phyloP scores from a whole-genome alignment of 2,113 vertebrate genomes.

The Calyptommatus sinebrachiatus region DNA sequence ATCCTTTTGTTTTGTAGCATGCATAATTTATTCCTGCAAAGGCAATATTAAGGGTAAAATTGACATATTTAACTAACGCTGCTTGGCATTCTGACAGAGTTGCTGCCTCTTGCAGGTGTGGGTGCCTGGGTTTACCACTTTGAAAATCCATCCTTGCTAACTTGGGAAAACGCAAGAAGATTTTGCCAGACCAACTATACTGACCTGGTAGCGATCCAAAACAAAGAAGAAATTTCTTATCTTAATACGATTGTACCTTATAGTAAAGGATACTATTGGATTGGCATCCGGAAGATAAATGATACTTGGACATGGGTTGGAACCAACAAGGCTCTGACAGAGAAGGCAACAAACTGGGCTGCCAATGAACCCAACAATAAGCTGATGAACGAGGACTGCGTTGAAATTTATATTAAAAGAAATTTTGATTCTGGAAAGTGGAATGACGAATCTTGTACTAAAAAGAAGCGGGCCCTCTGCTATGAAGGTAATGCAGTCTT shows the following conservation, averaged over 20 bases:
- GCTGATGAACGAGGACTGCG: slow-evolving; percentile 80
- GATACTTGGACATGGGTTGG: slow-evolving; percentile 90
- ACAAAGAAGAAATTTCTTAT: slow-evolving; percentile 81
- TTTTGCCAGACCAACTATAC: slow-evolving; percentile 81
- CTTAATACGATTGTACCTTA: slow-evolving; percentile 76
- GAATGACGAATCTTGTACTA: slow-evolving; percentile 85
- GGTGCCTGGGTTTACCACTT: slow-evolving; percentile 83
- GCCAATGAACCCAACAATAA: slow-evolving; percentile 82
- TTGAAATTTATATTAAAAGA: slow-evolving; percentile 92
- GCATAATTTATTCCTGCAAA: too few relatives aligned
- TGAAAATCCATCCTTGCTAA: slow-evolving; percentile 57
- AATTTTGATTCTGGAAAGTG: slow-evolving; percentile 69
- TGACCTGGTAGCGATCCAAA: slow-evolving; percentile 94
- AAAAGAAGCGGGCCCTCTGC: slow-evolving; percentile 82
- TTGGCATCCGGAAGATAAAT: slow-evolving; percentile 84
- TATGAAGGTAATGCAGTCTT: slow-evolving; percentile 74
- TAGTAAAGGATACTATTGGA: slow-evolving; percentile 81
- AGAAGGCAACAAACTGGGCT: slow-evolving; percentile 88
- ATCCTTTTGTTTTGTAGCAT: too few relatives aligned
- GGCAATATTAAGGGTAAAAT: background rate
- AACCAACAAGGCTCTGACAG: slow-evolving; percentile 78
- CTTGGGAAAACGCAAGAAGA: slow-evolving; percentile 71
- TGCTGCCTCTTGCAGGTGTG: slow-evolving; percentile 36
- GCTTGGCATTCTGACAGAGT: slow-evolving; percentile 55
- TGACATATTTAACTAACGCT: background rate